Base-by-base conservation (phyloP, 1,140 invertebrate genomes). In the Drosophila arizonae region DNA sequence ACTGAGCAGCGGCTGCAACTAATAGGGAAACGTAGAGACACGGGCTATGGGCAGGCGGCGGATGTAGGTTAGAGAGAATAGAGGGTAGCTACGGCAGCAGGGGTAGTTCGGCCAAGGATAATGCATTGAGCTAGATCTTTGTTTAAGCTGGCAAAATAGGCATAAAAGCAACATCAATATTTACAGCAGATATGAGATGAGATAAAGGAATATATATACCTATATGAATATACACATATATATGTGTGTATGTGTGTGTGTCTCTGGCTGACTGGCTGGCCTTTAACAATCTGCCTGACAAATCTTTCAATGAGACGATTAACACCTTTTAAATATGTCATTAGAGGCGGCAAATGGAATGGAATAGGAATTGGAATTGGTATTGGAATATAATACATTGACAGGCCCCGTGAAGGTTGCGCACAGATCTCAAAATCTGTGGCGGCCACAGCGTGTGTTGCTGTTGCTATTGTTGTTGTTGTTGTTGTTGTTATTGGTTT, bases 291-390 rank as follows among this genome's bases (percentile, higher is more conserved):
- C 66, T 66, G 46, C 52, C 56, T 8, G 30, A 57, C 63, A 82
- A 88, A 88, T 88, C 82, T 88, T 75, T 70, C 76, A 87, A 88
- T 88, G 79, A 88, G 77, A 81, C 84, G 84, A 87, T 87, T 87
- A 87, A 87, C 84, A 84, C 84, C 84, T 87, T 39, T 39, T 72
- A 87, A 87, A 87, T 88, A 87, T 87, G 84, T 87, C 84, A 87
- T 87, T 87, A 88, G 84, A 88, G 79, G 84, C 84, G 84, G 82
- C 79, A 84, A 87, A 87, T 84, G 84, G 80, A 84, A 79, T 39
- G 36, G 36, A 39, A 39, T 39, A 39, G 36, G 36, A 11, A 39
- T 39, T 11, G 36, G 11, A 39, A 39, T 39, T 11, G 36, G 36
- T 4, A 39, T 39, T 39, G 36, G 36, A 39, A 39, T 39, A 39